A percentile compares a stretch with the other conserved stretches of the same genome.
These are phyloP conservation scores for Muscicapa adusta DNA, from an alignment of 2,113 vertebrate species.

Conservation along the genomic window DNA sequence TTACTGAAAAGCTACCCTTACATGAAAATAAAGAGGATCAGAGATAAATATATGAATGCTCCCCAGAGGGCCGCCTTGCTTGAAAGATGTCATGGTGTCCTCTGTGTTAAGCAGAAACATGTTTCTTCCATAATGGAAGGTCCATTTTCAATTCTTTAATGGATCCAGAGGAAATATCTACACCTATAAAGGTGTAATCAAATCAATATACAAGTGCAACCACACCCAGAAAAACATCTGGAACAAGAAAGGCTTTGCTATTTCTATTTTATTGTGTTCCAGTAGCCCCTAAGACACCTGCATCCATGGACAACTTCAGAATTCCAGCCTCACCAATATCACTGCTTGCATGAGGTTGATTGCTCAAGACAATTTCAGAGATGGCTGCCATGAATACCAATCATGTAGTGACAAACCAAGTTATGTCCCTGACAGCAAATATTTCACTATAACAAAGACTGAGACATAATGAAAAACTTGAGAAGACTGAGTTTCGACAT, in stretches of 20 bases:
- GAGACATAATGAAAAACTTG: constrained; percentile 23
- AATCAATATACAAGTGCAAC: neutral
- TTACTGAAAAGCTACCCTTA: neutral
- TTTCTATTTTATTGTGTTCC: constrained; percentile 3
- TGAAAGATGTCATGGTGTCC: neutral
- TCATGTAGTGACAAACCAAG: neutral
- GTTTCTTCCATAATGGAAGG: neutral
- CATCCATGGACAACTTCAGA: neutral
- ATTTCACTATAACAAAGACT: neutral
- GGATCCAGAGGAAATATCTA: neutral
- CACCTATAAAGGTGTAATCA: neutral
- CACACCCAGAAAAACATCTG: neutral
- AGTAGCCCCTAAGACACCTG: neutral
- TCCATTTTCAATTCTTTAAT: constrained; percentile 5
- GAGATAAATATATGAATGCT: neutral
- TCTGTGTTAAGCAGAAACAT: constrained; percentile 8
- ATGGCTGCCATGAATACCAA: neutral
- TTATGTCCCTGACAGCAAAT: constrained; percentile 3
- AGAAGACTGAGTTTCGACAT: constrained; percentile 3
- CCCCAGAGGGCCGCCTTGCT: neutral
- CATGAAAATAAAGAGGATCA: neutral
- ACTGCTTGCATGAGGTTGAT: neutral
- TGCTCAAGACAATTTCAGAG: neutral
- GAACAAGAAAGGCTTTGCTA: neutral
- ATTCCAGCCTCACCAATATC: neutral